A percentile compares a stretch with the other conserved stretches of the same genome.
Evolutionary conservation across 2,888 invertebrate species (phyloP).

Genomic region (Meloe dianella): DNA sequence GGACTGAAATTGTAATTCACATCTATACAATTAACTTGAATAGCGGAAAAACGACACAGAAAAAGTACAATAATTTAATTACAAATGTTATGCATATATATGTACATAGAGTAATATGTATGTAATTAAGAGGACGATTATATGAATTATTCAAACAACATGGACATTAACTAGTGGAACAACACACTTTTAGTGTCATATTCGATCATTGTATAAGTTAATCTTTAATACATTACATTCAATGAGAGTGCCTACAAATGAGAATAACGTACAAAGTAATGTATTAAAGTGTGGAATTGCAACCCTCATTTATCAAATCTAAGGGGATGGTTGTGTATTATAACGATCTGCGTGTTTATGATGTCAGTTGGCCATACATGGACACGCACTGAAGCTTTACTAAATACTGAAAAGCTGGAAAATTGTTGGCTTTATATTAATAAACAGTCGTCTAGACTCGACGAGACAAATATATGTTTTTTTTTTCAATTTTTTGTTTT

Average conservation of each 20-base stretch:
- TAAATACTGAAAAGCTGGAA: neutral
- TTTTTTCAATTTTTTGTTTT: neutral
- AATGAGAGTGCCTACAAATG: neutral
- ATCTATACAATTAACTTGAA: neutral
- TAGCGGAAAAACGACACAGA: neutral
- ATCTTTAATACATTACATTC: neutral
- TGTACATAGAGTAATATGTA: neutral
- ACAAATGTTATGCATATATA: neutral
- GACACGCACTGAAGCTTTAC: neutral
- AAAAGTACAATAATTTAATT: neutral
- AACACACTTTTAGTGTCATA: neutral
- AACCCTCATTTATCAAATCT: neutral
- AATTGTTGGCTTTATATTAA: neutral
- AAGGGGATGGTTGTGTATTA: neutral
- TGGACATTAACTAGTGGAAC: constrained; percentile 16
- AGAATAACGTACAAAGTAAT: neutral
- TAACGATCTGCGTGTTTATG: neutral
- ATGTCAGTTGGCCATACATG: neutral
- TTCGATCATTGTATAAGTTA: neutral
- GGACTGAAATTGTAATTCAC: neutral
- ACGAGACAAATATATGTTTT: neutral
- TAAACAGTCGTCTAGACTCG: neutral
- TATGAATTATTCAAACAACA: constrained; percentile 32
- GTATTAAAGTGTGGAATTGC: constrained; percentile 1
- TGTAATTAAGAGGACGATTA: constrained; percentile 14